phyloP scores from a whole-genome alignment of 2,888 invertebrate genomes.

The Pecten maximus region DNA sequence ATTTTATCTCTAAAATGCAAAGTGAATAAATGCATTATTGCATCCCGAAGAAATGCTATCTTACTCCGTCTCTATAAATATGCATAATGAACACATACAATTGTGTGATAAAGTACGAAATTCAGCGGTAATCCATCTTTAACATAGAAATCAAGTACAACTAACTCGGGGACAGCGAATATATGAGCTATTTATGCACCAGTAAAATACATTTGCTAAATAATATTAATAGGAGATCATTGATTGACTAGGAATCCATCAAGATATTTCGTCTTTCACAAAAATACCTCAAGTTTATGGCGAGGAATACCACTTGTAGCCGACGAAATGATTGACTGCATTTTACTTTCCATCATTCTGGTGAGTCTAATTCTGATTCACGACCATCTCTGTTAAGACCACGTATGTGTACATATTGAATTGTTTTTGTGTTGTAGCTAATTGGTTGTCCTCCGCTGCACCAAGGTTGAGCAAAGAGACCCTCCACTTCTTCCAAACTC shows the following conservation, averaged over 20 bases:
- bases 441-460: conserved; percentile 66
- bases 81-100: too few relatives aligned
- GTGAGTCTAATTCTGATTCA: conserved; percentile 80
- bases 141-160: neutral
- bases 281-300: neutral
- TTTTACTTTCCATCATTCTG: conserved; percentile 63
- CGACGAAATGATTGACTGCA: neutral
- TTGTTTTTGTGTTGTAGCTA: conserved; percentile 78
- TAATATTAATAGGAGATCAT: neutral
- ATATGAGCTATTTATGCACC: conserved; percentile 20
- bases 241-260: neutral
- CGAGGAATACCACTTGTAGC: neutral
- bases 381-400: conserved; percentile 82
- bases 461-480: conserved; percentile 82
- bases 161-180: neutral
- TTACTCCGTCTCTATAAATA: too few relatives aligned
- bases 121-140: neutral
- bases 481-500: conserved; percentile 84
- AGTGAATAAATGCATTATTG: too few relatives aligned
- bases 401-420: conserved; percentile 84
- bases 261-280: neutral
- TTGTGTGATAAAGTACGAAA: neutral
- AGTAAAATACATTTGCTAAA: neutral
- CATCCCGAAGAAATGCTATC: too few relatives aligned
- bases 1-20: too few relatives aligned